phyloP scores from a whole-genome alignment of 2,888 invertebrate species.

The Erebia ligea region DNA sequence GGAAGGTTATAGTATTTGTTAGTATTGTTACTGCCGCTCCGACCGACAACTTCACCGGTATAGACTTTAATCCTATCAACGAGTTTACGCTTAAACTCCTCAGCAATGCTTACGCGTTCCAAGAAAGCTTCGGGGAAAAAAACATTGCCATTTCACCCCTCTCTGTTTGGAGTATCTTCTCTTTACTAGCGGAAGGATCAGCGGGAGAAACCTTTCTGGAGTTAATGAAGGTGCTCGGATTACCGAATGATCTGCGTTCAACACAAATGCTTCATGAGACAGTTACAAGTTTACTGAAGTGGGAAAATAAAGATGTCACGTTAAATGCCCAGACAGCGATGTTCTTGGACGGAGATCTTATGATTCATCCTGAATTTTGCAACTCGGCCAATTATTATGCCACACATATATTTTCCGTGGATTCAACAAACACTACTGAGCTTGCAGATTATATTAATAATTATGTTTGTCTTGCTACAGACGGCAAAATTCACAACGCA shows the following conservation, averaged over 20 bases:
- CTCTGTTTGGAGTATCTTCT: conserved; percentile 73
- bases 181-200: conserved; percentile 72
- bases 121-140: conserved; percentile 66
- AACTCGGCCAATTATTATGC: conserved; percentile 72
- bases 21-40: conserved; percentile 59
- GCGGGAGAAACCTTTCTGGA: conserved; percentile 70
- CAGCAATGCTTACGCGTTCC: conserved; percentile 65
- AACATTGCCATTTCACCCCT: conserved; percentile 71
- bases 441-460: conserved; percentile 85
- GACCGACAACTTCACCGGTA: conserved; percentile 43
- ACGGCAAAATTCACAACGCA: conserved; percentile 86
- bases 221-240: conserved; percentile 59
- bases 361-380: conserved; percentile 71
- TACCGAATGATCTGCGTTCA: conserved; percentile 63
- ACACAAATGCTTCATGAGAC: conserved; percentile 67
- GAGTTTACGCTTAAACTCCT: conserved; percentile 67
- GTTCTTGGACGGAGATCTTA: conserved; percentile 62
- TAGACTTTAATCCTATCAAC: conserved; percentile 62
- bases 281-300: conserved; percentile 57
- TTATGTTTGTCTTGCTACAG: conserved; percentile 86
- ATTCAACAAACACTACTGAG: conserved; percentile 78
- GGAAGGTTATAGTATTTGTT: conserved; percentile 55
- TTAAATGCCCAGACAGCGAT: conserved; percentile 64
- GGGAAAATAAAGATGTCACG: conserved; percentile 58
- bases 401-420: conserved; percentile 80